Evolutionary conservation across 2,888 invertebrate species (phyloP).

Genomic region (Caenorhabditis sulstoni): DNA sequence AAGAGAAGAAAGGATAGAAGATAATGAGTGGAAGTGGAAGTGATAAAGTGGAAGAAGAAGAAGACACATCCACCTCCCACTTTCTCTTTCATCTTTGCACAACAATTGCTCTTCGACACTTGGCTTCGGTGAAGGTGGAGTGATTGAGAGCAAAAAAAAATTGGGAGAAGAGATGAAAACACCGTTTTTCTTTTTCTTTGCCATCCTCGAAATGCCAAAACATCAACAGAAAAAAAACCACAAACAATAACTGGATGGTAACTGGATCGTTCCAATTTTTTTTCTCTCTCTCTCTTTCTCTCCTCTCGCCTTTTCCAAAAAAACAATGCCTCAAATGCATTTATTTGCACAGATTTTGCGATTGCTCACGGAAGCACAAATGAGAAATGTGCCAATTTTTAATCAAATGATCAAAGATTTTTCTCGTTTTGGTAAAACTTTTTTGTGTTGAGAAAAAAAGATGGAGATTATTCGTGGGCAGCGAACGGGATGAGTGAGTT

Average conservation of each 20-base stretch:
- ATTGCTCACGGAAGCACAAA: not conserved
- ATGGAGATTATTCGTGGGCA: not conserved
- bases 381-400: not conserved
- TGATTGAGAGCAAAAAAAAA: not conserved
- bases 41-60: constrained; percentile 40
- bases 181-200: no score
- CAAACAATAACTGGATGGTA: constrained; percentile 43
- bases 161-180: constrained; percentile 1
- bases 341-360: constrained; percentile 41
- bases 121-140: not conserved
- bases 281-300: not conserved
- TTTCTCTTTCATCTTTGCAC: constrained; percentile 29
- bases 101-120: constrained; percentile 49
- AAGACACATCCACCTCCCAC: no score
- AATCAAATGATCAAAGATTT: no score
- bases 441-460: no score
- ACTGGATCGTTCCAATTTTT: constrained; percentile 13
- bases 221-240: constrained; percentile 38
- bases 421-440: no score
- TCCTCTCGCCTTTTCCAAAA: constrained; percentile 11
- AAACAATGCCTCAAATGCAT: constrained; percentile 35
- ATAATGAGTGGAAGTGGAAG: constrained; percentile 30
- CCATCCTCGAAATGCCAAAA: constrained; percentile 13
- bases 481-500: not conserved
- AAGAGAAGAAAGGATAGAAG: constrained; percentile 10